A percentile compares a stretch with the other conserved stretches of the same genome.
These are phyloP conservation scores for Cyclargus thomasi DNA, from an alignment of 1,140 invertebrate species.

Conservation along the genomic window DNA sequence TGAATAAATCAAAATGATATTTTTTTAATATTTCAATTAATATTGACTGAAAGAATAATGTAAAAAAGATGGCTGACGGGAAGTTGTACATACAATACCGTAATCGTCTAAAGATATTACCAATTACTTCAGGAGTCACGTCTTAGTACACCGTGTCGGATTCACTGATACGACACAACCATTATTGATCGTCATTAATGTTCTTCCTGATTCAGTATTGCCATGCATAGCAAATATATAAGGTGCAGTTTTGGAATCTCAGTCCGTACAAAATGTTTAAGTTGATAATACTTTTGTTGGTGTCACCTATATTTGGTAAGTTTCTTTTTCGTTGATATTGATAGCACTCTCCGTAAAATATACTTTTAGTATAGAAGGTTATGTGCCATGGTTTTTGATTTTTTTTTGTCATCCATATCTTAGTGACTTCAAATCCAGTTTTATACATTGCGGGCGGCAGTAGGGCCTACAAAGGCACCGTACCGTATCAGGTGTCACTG, in stretches of 20 bases:
- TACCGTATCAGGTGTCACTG: constrained; percentile 69
- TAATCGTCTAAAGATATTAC: not conserved
- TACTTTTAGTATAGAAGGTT: not conserved
- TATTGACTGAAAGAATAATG: no score
- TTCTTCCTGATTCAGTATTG: not conserved
- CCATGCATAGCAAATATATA: not conserved
- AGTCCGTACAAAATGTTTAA: constrained; percentile 1
- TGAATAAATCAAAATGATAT: no score
- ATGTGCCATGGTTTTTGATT: not conserved
- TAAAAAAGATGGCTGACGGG: no score
- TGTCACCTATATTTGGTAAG: not conserved
- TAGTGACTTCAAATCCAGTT: constrained; percentile 35
- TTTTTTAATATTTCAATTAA: no score
- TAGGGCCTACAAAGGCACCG: constrained; percentile 52
- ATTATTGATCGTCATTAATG: not conserved
- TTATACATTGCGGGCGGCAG: constrained; percentile 54
- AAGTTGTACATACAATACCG: no score
- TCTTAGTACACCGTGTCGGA: not conserved
- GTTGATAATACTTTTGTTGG: not conserved
- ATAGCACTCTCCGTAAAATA: not conserved
- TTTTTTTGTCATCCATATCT: constrained; percentile 11
- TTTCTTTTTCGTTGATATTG: not conserved
- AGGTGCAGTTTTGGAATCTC: not conserved
- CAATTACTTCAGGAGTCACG: not conserved
- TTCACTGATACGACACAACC: not conserved